Evolutionary conservation across 2,113 vertebrate genomes (phyloP).

Genomic region (Rana temporaria): DNA sequence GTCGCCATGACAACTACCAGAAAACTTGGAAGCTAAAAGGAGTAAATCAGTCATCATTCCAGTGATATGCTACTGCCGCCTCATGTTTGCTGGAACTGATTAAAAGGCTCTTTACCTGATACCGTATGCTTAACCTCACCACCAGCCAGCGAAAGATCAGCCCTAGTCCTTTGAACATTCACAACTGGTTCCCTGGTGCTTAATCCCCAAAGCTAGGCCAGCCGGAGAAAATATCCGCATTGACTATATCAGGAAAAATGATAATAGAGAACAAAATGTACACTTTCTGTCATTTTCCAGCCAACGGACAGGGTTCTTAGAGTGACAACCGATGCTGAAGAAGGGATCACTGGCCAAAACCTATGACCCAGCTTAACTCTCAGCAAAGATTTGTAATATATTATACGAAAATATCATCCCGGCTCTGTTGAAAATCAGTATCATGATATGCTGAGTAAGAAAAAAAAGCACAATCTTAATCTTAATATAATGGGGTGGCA

Average conservation of each 20-base stretch:
- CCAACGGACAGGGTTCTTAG: neutral
- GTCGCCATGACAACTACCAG: conserved; percentile 45
- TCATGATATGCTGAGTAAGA: conserved; percentile 13
- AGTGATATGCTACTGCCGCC: conserved; percentile 36
- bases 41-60: conserved; percentile 40
- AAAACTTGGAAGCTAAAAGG: conserved; percentile 46
- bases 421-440: neutral
- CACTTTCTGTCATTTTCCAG: neutral
- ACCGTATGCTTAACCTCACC: neutral
- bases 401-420: too few relatives aligned
- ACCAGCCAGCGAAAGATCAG: neutral
- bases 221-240: neutral
- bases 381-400: too few relatives aligned
- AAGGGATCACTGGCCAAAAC: neutral
- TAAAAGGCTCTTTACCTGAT: conserved; percentile 38
- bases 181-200: neutral
- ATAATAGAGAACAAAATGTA: neutral
- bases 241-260: neutral
- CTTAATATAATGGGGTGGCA: neutral
- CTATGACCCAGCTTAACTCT: neutral
- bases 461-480: neutral
- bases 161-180: neutral
- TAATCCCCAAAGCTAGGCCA: neutral
- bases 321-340: neutral
- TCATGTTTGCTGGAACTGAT: conserved; percentile 45